Evolutionary conservation across 1,140 invertebrate genomes (phyloP).

Genomic region (Pseudobourletiella spinata): DNA sequence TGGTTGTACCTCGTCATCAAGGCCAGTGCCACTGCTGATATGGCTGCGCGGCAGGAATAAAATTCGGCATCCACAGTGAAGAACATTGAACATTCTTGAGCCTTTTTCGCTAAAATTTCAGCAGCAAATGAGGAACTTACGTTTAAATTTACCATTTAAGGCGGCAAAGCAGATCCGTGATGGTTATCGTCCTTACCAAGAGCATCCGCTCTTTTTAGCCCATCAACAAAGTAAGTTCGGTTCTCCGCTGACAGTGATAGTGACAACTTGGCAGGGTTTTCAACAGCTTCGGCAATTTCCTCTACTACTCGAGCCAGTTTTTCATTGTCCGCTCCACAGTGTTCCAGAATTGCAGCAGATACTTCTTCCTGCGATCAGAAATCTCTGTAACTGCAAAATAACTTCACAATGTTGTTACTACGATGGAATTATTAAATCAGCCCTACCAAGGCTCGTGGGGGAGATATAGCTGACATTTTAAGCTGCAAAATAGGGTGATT

Average conservation of each 20-base stretch:
- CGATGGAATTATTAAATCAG: too few relatives aligned
- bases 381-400: neutral
- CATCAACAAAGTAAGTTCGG: slow-evolving; percentile 19
- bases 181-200: slow-evolving; percentile 16
- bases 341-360: slow-evolving; percentile 4
- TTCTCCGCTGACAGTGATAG: slow-evolving; percentile 15
- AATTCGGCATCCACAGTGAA: slow-evolving; percentile 42
- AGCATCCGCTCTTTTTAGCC: slow-evolving; percentile 21
- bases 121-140: too few relatives aligned
- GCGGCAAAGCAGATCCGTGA: too few relatives aligned
- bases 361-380: slow-evolving; percentile 20
- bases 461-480: slow-evolving; percentile 39
- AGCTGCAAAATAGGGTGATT: slow-evolving; percentile 37
- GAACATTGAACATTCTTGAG: slow-evolving; percentile 25
- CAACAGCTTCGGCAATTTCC: slow-evolving; percentile 13
- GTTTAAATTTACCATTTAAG: too few relatives aligned
- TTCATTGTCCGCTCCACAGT: neutral
- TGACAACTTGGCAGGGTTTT: neutral
- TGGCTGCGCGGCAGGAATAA: slow-evolving; percentile 40
- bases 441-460: slow-evolving; percentile 38
- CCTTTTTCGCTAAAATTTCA: slow-evolving; percentile 17
- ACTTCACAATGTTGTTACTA: too few relatives aligned
- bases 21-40: slow-evolving; percentile 38
- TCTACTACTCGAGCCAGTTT: slow-evolving; percentile 5
- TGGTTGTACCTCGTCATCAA: slow-evolving; percentile 40